Evolutionary conservation across 2,797 vertebrate species (phyloP).

Genomic region (Ara ararauna): DNA sequence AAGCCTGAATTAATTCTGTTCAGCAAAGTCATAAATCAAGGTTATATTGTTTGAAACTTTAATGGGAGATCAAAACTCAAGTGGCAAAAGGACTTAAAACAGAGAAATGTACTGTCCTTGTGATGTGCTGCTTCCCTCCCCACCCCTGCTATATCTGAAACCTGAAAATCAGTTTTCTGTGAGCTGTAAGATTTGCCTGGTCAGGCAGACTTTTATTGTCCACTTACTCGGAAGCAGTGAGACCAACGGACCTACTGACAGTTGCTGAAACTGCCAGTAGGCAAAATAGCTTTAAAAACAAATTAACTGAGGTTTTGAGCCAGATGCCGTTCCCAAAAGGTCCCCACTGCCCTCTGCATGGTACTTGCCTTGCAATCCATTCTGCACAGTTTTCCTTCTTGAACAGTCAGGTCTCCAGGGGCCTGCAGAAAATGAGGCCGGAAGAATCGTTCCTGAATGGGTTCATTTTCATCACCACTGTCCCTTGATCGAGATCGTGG

Average conservation of each 20-base stretch:
- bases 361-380: conserved; percentile 97
- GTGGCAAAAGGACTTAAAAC: background rate
- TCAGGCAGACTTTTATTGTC: background rate
- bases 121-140: background rate
- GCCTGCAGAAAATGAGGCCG: conserved; percentile 98
- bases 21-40: conserved; percentile 2
- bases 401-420: conserved; percentile 94
- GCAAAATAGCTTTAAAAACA: background rate
- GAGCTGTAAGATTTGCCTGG: background rate
- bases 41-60: background rate
- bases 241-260: background rate
- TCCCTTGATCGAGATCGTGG: conserved; percentile 96
- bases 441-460: conserved; percentile 98
- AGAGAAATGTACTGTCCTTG: background rate
- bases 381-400: conserved; percentile 95
- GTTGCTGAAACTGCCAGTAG: background rate
- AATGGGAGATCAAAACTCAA: background rate
- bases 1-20: background rate
- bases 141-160: background rate
- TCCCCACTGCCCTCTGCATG: background rate
- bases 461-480: conserved; percentile 95
- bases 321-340: background rate
- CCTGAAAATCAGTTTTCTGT: background rate
- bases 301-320: background rate
- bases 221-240: background rate